These are phyloP conservation scores for Odontocolon sp. DNA, from an alignment of 2,888 invertebrate species.

Conservation along the genomic window DNA sequence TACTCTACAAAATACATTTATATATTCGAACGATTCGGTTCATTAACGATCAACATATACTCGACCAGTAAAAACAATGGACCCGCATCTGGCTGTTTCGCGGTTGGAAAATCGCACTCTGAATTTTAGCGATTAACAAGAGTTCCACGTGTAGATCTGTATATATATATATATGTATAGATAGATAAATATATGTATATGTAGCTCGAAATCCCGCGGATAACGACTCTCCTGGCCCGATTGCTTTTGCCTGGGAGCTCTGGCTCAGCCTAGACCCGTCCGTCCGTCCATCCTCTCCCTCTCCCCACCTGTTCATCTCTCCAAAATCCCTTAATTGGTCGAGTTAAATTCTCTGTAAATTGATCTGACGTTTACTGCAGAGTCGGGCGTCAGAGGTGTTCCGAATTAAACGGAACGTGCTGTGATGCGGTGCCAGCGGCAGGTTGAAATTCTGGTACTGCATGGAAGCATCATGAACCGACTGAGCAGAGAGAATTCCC, in stretches of 20 bases:
- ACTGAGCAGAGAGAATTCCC: background rate
- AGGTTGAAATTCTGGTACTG: background rate
- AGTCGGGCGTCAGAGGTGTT: background rate
- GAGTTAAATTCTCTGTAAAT: constrained; percentile 33
- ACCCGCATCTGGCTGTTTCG: constrained; percentile 17
- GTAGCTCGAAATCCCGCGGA: background rate
- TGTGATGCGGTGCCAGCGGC: background rate
- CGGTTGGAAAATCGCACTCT: constrained; percentile 11
- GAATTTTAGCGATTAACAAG: constrained; percentile 20
- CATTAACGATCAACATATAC: background rate
- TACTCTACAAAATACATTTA: background rate
- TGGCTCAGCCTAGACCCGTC: background rate
- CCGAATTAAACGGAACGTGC: background rate
- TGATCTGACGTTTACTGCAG: constrained; percentile 1
- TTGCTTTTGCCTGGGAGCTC: background rate
- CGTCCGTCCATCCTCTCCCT: background rate
- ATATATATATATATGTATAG: background rate
- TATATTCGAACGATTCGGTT: background rate
- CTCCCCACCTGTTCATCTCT: background rate
- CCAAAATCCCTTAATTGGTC: constrained; percentile 27
- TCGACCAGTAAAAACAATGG: constrained; percentile 13
- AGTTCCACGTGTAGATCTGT: background rate
- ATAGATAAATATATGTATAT: too few species aligned
- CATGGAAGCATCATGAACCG: background rate
- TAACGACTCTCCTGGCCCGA: background rate